These are phyloP conservation scores for Azorinus chamasolen DNA, from an alignment of 2,888 invertebrate genomes.

Conservation along the genomic window DNA sequence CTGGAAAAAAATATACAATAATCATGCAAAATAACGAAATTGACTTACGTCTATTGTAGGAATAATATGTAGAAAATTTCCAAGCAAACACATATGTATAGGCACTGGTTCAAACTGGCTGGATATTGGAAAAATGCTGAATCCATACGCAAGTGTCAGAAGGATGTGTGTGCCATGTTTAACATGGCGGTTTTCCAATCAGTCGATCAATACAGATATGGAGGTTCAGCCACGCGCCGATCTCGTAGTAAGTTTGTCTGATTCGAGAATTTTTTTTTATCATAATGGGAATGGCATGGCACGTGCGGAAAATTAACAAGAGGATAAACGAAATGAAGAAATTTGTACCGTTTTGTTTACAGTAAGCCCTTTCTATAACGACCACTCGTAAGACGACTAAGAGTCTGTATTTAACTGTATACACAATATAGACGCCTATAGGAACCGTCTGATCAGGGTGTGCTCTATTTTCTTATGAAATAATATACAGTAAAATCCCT, in stretches of 20 bases:
- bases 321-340: no score
- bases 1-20: constrained; percentile 57
- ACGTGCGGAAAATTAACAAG: no score
- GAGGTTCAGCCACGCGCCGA: not conserved
- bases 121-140: not conserved
- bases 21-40: not conserved
- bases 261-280: constrained; percentile 5
- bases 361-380: no score
- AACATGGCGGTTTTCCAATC: constrained; percentile 40
- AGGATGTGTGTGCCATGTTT: constrained; percentile 3
- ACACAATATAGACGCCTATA: no score
- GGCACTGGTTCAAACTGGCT: not conserved
- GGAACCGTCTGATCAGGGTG: no score
- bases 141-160: not conserved
- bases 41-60: not conserved
- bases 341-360: no score
- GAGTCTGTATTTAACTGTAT: no score
- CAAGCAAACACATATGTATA: not conserved
- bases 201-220: constrained; percentile 31
- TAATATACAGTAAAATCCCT: no score
- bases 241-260: not conserved
- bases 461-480: no score
- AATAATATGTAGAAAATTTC: not conserved
- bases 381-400: no score
- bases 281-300: not conserved